Conservation (phyloP, 2,113 vertebrate genomes). For the Grammomys dolichurus region DNA sequence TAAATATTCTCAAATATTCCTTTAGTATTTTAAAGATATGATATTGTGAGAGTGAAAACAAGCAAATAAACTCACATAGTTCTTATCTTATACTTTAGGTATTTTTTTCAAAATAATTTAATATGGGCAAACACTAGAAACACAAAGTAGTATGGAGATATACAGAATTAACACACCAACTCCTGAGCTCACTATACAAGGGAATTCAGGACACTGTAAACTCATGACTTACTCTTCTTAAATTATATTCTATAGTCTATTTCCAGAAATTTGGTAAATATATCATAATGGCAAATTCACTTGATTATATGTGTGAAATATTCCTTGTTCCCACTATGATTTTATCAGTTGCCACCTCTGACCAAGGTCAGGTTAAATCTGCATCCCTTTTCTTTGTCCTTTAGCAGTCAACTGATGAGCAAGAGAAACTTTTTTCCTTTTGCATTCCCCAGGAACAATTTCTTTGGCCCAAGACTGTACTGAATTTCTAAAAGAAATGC, state of each 20-base stretch:
- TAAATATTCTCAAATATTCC: background rate
- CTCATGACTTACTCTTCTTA: background rate
- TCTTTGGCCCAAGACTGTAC: background rate
- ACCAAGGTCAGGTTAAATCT: background rate
- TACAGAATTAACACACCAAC: background rate
- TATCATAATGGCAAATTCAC: background rate
- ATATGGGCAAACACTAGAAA: background rate
- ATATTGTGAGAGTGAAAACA: background rate
- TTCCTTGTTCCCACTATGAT: background rate
- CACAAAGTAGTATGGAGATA: background rate
- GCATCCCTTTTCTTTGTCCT: background rate
- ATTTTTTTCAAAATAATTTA: background rate
- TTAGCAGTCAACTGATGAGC: background rate
- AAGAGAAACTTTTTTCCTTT: background rate
- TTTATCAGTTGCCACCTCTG: background rate
- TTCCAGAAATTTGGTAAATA: background rate
- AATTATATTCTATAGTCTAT: background rate
- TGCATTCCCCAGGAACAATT: background rate
- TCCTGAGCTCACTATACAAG: background rate
- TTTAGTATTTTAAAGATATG: background rate
- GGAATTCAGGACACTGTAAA: background rate
- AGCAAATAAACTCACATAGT: background rate
- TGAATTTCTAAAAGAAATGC: conserved; percentile 30
- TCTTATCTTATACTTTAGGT: background rate
- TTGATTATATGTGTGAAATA: background rate